These are phyloP conservation scores for Abrostola triplasia DNA, from an alignment of 2,888 invertebrate species.

Conservation along the genomic window DNA sequence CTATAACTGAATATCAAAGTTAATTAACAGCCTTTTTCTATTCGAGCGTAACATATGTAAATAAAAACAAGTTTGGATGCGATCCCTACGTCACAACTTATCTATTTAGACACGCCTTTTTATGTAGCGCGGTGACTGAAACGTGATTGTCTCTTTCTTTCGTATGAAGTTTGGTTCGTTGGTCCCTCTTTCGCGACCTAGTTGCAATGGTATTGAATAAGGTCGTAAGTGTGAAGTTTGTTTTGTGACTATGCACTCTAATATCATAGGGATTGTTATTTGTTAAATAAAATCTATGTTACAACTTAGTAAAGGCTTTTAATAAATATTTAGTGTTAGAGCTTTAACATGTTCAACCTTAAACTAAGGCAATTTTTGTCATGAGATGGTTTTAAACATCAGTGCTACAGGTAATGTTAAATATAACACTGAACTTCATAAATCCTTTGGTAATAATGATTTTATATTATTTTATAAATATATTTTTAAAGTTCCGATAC, in stretches of 20 bases:
- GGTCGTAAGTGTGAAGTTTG: constrained; percentile 53
- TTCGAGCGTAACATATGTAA: constrained; percentile 59
- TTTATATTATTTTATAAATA: no score
- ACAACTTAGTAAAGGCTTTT: no score
- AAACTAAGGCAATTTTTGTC: no score
- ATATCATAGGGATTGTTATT: constrained; percentile 3
- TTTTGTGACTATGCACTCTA: constrained; percentile 29
- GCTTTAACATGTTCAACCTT: no score
- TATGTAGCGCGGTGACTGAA: constrained; percentile 57
- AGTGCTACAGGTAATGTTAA: no score
- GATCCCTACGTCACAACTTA: constrained; percentile 69
- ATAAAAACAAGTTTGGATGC: constrained; percentile 72
- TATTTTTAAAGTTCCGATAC: no score
- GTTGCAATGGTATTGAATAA: constrained; percentile 57
- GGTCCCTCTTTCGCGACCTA: constrained; percentile 58
- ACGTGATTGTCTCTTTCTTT: constrained; percentile 63
- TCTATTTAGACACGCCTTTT: constrained; percentile 84
- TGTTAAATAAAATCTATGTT: background rate
- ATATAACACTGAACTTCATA: no score
- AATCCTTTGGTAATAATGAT: no score
- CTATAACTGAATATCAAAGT: constrained; percentile 25
- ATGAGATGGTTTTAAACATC: no score
- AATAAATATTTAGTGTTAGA: no score
- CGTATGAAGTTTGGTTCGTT: constrained; percentile 27
- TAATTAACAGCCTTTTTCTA: constrained; percentile 69